Conservation (phyloP, 2,888 invertebrate species). For the Ferrisia virgata region DNA sequence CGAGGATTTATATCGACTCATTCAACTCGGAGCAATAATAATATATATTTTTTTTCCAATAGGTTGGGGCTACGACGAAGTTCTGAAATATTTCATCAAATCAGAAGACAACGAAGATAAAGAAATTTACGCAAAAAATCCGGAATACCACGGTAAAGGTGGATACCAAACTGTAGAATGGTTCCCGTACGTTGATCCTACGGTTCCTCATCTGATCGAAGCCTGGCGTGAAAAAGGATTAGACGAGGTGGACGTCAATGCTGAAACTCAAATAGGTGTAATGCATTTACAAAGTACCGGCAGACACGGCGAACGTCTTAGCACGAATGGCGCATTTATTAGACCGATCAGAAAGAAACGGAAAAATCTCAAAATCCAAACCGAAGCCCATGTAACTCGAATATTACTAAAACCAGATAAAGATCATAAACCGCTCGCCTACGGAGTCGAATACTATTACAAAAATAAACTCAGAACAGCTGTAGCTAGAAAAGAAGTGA, state of each 20-base stretch:
- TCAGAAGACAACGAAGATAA: slow-evolving; percentile 63
- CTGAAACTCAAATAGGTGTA: slow-evolving; percentile 59
- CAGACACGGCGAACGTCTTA: slow-evolving; percentile 59
- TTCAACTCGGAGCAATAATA: too few species aligned
- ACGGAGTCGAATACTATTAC: slow-evolving; percentile 58
- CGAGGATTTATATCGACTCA: too few species aligned
- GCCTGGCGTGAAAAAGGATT: slow-evolving; percentile 65
- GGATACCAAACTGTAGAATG: slow-evolving; percentile 66
- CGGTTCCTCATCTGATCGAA: slow-evolving; percentile 55
- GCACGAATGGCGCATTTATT: slow-evolving; percentile 66
- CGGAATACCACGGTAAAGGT: slow-evolving; percentile 60
- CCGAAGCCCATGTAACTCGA: slow-evolving; percentile 59
- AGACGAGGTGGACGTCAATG: slow-evolving; percentile 49
- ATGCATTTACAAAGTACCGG: slow-evolving; percentile 64
- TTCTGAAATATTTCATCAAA: slow-evolving; percentile 69
- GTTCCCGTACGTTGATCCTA: slow-evolving; percentile 62
- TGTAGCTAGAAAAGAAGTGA: slow-evolving; percentile 62
- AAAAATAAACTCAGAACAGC: slow-evolving; percentile 54
- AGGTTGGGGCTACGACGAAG: slow-evolving; percentile 64
- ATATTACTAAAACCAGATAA: slow-evolving; percentile 59
- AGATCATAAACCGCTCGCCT: slow-evolving; percentile 52
- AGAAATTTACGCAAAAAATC: slow-evolving; percentile 56
- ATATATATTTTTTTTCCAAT: too few species aligned
- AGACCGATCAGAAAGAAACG: slow-evolving; percentile 61
- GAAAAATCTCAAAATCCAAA: slow-evolving; percentile 56